Evolutionary conservation across 2,113 vertebrate species (phyloP), one percentile per base, ranked within the genome.

Genomic region (Chascanopsetta lugubris): DNA sequence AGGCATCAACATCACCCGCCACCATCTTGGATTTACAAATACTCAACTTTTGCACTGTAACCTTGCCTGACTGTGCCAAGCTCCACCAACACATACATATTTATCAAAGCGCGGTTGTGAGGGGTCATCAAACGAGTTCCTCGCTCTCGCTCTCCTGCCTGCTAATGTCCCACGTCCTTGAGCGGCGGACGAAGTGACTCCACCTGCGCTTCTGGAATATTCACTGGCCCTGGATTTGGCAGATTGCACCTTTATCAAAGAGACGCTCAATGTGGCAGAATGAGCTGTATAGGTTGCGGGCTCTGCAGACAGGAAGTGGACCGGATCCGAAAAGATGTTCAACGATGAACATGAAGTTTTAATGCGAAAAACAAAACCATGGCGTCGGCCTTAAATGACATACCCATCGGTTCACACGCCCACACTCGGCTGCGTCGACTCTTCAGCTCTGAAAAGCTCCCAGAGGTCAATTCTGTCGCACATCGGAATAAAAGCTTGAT

Each of bases 371-470:
- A 75, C 79, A 76, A 78, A 77, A 59, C 80, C 70, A 57, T 7
- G 45, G 57, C 62, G 13, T 65, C 72, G 72, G 8, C 69, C 58
- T 48, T 69, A 83, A 88, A 87, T 87, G 66, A 84, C 73, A 81
- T 57, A 73, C 64, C 84, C 82, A 85, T 88, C 87, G 78, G 34
- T 70, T 85, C 75, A 56, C 64, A 77, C 84, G 80, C 82, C 84
- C 69, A 84, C 85, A 73, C 82, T 51, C 50, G 50, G 82, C 75
- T 84, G 82, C 87, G 84, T 85, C 82, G 84, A 83, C 77, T 72
- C 84, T 69, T 85, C 85, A 83, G 60, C 84, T 75, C 72, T 80
- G 78, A 81, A 75, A 79, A 89, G 83, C 73, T 75, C 80, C 83
- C 79, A 85, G 64, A 77, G 84, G 81, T 83, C 71, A 80, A 71